These are phyloP conservation scores for Parambassis ranga DNA, from an alignment of 2,797 vertebrate species.

Conservation along the genomic window DNA sequence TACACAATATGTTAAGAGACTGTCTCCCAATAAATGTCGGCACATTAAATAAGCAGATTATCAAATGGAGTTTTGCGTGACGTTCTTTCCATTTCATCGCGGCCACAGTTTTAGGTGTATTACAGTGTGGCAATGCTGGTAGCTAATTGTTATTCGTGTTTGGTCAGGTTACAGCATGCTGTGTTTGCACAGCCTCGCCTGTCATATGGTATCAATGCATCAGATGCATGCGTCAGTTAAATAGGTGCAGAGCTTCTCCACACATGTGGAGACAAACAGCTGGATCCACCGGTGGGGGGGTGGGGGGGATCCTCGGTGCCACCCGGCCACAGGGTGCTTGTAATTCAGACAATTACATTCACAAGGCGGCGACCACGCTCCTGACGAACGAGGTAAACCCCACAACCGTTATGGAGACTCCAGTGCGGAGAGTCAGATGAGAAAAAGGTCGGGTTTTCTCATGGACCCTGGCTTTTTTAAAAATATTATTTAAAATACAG, in stretches of 20 bases:
- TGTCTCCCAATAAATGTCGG: background rate
- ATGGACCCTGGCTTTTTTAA: too few relatives aligned
- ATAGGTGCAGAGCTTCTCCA: background rate
- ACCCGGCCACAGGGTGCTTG: background rate
- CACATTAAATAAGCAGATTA: background rate
- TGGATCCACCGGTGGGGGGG: slow-evolving; percentile 32
- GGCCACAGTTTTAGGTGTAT: background rate
- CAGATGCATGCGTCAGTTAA: slow-evolving; percentile 12
- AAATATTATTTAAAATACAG: too few relatives aligned
- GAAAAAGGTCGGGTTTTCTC: too few relatives aligned
- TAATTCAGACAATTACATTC: background rate
- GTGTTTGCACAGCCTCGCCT: slow-evolving; percentile 7
- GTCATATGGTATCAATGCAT: background rate
- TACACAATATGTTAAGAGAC: accelerated
- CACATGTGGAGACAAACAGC: slow-evolving; percentile 37
- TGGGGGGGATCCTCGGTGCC: background rate
- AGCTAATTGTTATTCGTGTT: background rate
- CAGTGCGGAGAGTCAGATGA: too few relatives aligned
- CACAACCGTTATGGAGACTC: background rate
- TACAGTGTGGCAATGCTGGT: background rate
- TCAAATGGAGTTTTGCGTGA: slow-evolving; percentile 21
- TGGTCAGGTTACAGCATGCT: background rate
- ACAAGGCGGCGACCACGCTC: background rate
- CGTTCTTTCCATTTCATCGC: slow-evolving; percentile 9
- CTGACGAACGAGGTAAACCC: slow-evolving; percentile 2